Percentiles rank a stretch among this genome's conserved stretches.
Evolutionary conservation across 2,113 vertebrate genomes (phyloP).

Genomic region (Lophius piscatorius): DNA sequence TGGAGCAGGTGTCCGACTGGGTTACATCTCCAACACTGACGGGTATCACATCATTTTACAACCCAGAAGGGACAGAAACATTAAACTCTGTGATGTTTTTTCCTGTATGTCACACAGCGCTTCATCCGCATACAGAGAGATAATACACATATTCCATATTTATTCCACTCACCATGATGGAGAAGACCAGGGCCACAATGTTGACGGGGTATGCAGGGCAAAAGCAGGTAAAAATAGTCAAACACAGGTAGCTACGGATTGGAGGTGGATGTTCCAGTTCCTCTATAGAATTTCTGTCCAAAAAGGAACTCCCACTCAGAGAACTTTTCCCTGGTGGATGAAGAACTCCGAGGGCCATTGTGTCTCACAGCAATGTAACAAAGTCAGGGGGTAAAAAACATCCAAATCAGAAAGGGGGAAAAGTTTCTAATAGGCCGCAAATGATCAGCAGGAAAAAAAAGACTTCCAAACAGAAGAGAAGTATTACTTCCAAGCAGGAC

Average conservation of each 20-base stretch:
- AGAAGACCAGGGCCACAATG: constrained; percentile 88
- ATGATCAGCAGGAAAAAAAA: background rate
- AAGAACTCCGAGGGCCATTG: constrained; percentile 80
- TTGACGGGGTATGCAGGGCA: constrained; percentile 92
- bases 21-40: constrained; percentile 21
- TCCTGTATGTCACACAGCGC: background rate
- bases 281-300: constrained; percentile 71
- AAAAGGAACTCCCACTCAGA: constrained; percentile 79
- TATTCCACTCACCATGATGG: constrained; percentile 86
- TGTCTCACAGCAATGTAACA: constrained; percentile 1
- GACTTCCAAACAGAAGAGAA: constrained; percentile 14
- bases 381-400: constrained; percentile 2
- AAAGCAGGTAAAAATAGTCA: constrained; percentile 88
- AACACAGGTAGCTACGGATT: constrained; percentile 84
- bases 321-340: constrained; percentile 79
- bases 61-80: background rate
- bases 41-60: constrained; percentile 5
- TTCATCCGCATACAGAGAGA: background rate
- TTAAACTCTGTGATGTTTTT: too few species aligned
- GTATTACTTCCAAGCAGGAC: background rate
- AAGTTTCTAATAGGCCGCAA: background rate
- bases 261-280: constrained; percentile 75
- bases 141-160: background rate
- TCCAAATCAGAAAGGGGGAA: background rate
- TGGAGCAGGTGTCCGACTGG: constrained; percentile 52